These are phyloP conservation scores for Malthinus flaveolus DNA, from an alignment of 2,888 invertebrate genomes.

Conservation along the genomic window DNA sequence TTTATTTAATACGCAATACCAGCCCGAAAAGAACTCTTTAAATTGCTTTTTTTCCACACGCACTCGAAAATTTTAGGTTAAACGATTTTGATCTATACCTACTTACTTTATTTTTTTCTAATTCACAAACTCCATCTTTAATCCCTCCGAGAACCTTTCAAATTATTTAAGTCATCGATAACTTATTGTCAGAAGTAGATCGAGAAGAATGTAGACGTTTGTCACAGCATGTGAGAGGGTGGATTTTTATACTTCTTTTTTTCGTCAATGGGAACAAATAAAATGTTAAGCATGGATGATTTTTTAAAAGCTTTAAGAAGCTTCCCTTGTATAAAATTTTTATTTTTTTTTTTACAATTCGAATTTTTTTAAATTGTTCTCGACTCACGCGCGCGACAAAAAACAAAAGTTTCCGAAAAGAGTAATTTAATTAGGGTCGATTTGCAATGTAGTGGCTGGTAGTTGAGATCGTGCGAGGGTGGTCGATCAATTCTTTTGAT, in stretches of 20 bases:
- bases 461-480: slow-evolving; percentile 12
- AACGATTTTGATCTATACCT: slow-evolving; percentile 2
- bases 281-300: slow-evolving; percentile 19
- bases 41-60: background rate
- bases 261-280: slow-evolving; percentile 5
- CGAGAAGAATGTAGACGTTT: slow-evolving; percentile 20
- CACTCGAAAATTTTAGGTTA: background rate
- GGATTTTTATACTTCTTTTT: slow-evolving; percentile 8
- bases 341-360: background rate
- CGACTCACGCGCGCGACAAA: too few species aligned
- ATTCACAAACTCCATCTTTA: background rate
- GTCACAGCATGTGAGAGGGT: slow-evolving; percentile 27
- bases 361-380: background rate
- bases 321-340: too few species aligned
- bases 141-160: slow-evolving; percentile 8
- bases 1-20: background rate
- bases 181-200: slow-evolving; percentile 21
- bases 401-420: too few species aligned
- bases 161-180: slow-evolving; percentile 18
- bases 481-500: slow-evolving; percentile 30
- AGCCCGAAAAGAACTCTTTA: background rate
- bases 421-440: too few species aligned
- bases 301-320: slow-evolving; percentile 1
- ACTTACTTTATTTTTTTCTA: background rate
- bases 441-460: background rate